A percentile compares a stretch with the other conserved stretches of the same genome.
Evolutionary conservation across 2,113 vertebrate genomes (phyloP).

Genomic region (Zootoca vivipara): DNA sequence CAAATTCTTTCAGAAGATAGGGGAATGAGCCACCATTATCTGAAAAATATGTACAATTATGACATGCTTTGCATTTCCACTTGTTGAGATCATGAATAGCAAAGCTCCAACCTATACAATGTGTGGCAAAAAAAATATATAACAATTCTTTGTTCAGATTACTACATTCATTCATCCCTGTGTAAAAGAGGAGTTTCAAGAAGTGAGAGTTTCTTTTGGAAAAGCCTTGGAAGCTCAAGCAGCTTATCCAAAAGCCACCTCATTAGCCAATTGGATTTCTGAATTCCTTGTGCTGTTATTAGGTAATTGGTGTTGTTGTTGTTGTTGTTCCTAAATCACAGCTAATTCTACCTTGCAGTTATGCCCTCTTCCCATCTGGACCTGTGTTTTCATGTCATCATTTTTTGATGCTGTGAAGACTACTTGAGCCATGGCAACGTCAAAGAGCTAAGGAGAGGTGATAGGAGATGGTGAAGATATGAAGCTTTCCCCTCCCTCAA

Average conservation of each 20-base stretch:
- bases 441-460: slow-evolving; percentile 54
- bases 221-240: slow-evolving; percentile 51
- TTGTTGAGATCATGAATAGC: not conserved
- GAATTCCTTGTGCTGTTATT: slow-evolving; percentile 39
- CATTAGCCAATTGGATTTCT: slow-evolving; percentile 38
- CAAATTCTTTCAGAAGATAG: not conserved
- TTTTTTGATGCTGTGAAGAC: slow-evolving; percentile 4
- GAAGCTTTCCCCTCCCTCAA: not conserved
- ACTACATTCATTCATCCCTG: not conserved
- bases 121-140: not conserved
- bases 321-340: slow-evolving; percentile 43
- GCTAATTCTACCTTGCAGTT: slow-evolving; percentile 8
- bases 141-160: not conserved
- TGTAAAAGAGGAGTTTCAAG: slow-evolving; percentile 16
- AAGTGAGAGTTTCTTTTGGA: slow-evolving; percentile 28
- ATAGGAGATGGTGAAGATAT: not conserved
- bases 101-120: not conserved
- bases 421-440: slow-evolving; percentile 42
- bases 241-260: slow-evolving; percentile 50
- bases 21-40: not conserved
- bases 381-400: slow-evolving; percentile 55
- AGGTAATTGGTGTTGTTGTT: not conserved
- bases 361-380: slow-evolving; percentile 52
- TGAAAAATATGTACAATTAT: not conserved
- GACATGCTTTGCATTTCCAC: not conserved